Evolutionary conservation across 1,140 invertebrate genomes (phyloP), one percentile per base, ranked within the genome.

Genomic region (Mizuhopecten yessoensis): DNA sequence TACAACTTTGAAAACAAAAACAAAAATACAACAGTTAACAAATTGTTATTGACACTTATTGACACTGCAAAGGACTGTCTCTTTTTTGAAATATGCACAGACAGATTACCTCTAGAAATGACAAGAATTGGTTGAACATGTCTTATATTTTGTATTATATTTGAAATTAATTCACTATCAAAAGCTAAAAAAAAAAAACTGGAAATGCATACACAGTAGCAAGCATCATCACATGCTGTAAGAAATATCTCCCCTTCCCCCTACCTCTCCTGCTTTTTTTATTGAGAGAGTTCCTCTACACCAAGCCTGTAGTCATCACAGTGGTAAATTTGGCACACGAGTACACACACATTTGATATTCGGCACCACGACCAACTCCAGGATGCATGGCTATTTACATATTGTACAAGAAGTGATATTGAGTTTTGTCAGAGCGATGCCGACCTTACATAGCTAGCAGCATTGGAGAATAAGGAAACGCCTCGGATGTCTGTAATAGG

Each of bases 311-410:
- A 29, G 57, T 5, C 57, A 29, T n/a, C 17, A 75, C 9, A 29
- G 23, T 75, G 29, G 9, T 5, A n/a, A 75, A 75, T 29, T 75
- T 75, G 57, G 57, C 57, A 75, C 57, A 75, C 57, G 29, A 75
- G 57, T 7, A 75, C 29, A n/a, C 57, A n/a, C 29, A n/a, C n/a
- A 75, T 75, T 75, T 75, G 57, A 75, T 75, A 75, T 75, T 75
- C 57, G 57, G 57, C 23, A 75, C 57, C 57, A 75, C 57, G 9
- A 75, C 57, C 57, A 75, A 9, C 57, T 75, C 57, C 57, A 75
- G 57, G n/a, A 75, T 75, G 57, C n/a, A n/a, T n/a, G 57, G 57
- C 57, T 29, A 75, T 75, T 75, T 75, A 75, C 57, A 75, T 75
- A 75, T 75, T 29, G 57, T 75, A 75, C 57, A n/a, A 75, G 57